Evolutionary conservation across 2,888 invertebrate species (phyloP).

Genomic region (Tanaodytes sp.): DNA sequence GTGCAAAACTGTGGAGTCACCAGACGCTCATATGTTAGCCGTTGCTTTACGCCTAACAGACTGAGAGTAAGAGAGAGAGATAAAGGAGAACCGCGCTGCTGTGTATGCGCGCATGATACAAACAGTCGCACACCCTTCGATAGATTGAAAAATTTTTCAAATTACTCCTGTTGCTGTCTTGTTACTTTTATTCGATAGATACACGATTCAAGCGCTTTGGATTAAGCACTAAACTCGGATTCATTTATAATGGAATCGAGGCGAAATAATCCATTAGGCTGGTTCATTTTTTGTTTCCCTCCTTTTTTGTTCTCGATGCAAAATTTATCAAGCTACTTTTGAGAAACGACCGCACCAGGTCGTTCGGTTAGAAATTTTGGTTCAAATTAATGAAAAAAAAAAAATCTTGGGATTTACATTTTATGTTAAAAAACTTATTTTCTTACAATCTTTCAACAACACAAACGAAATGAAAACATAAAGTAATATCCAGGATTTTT

Average conservation of each 20-base stretch:
- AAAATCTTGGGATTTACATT: too few species aligned
- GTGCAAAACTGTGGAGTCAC: slow-evolving; percentile 71
- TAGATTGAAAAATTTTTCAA: slow-evolving; percentile 56
- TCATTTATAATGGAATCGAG: slow-evolving; percentile 46
- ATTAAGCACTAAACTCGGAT: slow-evolving; percentile 45
- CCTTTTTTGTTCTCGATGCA: slow-evolving; percentile 11
- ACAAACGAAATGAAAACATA: too few species aligned
- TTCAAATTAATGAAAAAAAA: too few species aligned
- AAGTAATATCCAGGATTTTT: too few species aligned
- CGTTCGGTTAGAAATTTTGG: too few species aligned
- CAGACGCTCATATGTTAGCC: slow-evolving; percentile 72
- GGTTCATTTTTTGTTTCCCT: too few species aligned
- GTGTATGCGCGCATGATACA: slow-evolving; percentile 53
- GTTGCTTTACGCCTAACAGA: too few species aligned
- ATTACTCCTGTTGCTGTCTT: slow-evolving; percentile 51
- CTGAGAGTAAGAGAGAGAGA: slow-evolving; percentile 54
- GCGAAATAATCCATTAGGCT: slow-evolving; percentile 42
- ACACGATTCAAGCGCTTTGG: slow-evolving; percentile 45
- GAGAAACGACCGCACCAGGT: too few species aligned
- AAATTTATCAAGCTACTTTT: slow-evolving; percentile 7
- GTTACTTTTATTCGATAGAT: slow-evolving; percentile 47
- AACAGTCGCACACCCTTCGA: slow-evolving; percentile 53
- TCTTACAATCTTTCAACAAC: too few species aligned
- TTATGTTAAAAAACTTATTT: too few species aligned
- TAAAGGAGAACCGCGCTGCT: slow-evolving; percentile 39